phyloP scores from a whole-genome alignment of 1,140 invertebrate genomes.

The Drosophila azteca region DNA sequence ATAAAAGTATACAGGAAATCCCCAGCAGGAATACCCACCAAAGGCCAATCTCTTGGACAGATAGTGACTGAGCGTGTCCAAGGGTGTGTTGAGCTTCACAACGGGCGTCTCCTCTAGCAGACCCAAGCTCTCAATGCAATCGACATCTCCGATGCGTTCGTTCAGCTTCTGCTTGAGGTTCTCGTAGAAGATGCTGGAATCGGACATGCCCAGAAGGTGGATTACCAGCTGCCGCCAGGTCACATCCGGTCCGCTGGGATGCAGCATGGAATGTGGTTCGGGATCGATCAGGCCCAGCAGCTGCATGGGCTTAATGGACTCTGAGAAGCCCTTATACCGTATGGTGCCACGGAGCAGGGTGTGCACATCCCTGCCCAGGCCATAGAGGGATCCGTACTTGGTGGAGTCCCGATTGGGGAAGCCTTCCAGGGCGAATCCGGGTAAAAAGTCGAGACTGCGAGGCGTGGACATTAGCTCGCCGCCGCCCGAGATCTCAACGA shows the following conservation, averaged over 20 bases:
- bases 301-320: constrained; percentile 93
- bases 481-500: constrained; percentile 95
- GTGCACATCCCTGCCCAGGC: constrained; percentile 90
- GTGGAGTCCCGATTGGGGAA: constrained; percentile 98
- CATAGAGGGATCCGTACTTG: constrained; percentile 94
- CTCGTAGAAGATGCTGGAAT: constrained; percentile 95
- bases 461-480: constrained; percentile 93
- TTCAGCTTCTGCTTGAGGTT: constrained; percentile 93
- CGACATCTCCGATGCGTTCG: constrained; percentile 90
- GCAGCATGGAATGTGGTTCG: constrained; percentile 93
- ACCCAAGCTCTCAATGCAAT: constrained; percentile 93
- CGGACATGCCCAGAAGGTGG: constrained; percentile 92
- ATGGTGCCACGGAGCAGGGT: constrained; percentile 97
- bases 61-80: constrained; percentile 96
- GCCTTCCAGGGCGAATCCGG: constrained; percentile 98
- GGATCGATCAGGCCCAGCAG: constrained; percentile 94
- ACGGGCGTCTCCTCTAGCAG: constrained; percentile 93
- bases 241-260: constrained; percentile 97
- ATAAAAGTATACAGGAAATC: not conserved
- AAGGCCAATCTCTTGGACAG: constrained; percentile 93
- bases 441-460: constrained; percentile 93
- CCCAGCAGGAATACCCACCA: constrained; percentile 85
- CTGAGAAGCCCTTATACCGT: constrained; percentile 94
- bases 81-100: constrained; percentile 92
- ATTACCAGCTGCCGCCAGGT: constrained; percentile 97